These are phyloP conservation scores for Toxostoma redivivum DNA, from an alignment of 2,113 vertebrate species.

Conservation along the genomic window DNA sequence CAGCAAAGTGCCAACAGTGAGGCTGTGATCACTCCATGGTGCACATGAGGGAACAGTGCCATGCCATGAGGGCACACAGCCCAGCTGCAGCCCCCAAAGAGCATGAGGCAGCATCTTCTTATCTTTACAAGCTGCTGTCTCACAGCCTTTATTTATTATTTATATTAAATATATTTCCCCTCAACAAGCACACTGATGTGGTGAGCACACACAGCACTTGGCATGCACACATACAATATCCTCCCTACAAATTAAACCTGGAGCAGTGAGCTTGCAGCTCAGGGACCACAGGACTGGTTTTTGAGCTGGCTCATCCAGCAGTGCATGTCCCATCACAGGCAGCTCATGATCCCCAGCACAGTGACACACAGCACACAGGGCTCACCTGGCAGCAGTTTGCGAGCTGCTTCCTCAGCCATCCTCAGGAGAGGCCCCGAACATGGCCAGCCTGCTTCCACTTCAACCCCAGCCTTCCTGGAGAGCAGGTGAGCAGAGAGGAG, in stretches of 20 bases:
- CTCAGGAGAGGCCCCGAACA: slow-evolving; percentile 93
- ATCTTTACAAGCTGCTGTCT: background rate
- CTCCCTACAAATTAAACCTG: background rate
- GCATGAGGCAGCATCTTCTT: background rate
- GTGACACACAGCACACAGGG: background rate
- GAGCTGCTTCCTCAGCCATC: slow-evolving; percentile 93
- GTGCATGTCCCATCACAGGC: background rate
- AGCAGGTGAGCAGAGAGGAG: slow-evolving; percentile 94
- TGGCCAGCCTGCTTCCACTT: slow-evolving; percentile 90
- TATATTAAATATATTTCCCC: background rate
- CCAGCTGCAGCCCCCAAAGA: background rate
- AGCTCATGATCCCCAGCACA: background rate
- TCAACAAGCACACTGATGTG: background rate
- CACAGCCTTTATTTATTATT: background rate
- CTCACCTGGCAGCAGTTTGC: slow-evolving; percentile 92
- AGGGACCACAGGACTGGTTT: background rate
- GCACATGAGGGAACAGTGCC: background rate
- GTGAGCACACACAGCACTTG: background rate
- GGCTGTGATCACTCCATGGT: background rate
- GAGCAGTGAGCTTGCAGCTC: background rate
- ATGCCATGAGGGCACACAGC: accelerated
- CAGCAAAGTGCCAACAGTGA: background rate
- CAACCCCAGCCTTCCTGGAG: slow-evolving; percentile 83
- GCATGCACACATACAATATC: background rate
- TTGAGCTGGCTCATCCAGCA: background rate